Base-by-base conservation (phyloP, 2,888 invertebrate species). In the Phytoseiulus persimilis region DNA sequence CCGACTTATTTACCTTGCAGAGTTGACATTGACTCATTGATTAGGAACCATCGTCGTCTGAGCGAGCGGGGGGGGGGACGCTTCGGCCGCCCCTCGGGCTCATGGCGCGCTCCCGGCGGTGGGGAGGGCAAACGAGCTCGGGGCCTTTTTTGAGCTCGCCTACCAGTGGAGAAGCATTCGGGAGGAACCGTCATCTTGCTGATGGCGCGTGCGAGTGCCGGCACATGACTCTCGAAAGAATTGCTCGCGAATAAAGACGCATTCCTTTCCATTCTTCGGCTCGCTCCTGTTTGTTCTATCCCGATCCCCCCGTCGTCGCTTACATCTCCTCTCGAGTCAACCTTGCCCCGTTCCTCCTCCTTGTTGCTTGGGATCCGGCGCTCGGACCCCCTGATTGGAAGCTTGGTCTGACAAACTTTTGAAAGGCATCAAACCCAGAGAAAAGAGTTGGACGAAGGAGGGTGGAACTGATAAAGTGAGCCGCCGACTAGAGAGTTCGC, bases 1-100 rank as follows among this genome's bases (percentile, higher is more conserved):
- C 65, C 65, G 65, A 65, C 65, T 65, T 65, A 65, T 65, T 65
- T 65, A 65, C 65, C 65, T 65, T 65, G 65, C 65, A 65, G 65
- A 65, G 65, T 65, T 65, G 65, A 65, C 65, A 65, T 65, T 65
- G 65, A 65, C 65, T 65, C 65, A 65, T 65, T 65, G 65, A 65
- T 65, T 65, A 65, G 65, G 65, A 65, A 65, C 65, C 65, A 65
- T 65, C 14, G 65, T 28, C 18, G 23, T 65, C 65, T 39, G 39
- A 39, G 65, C 18, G 23, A 65, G 65, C 2, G 23, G 18, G 65
- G 14, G 46, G 46, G 46, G 46, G 46, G 9, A 46, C 46, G n/a
- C n/a, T n/a, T n/a, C n/a, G n/a, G n/a, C 39, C 39, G 5, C 39
- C 39, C 39, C 9, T 9, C 39, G 9, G 5, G 39, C 9, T 39